Evolutionary conservation across 1,140 invertebrate genomes (phyloP).

Genomic region (Aphelinus atriplicis): DNA sequence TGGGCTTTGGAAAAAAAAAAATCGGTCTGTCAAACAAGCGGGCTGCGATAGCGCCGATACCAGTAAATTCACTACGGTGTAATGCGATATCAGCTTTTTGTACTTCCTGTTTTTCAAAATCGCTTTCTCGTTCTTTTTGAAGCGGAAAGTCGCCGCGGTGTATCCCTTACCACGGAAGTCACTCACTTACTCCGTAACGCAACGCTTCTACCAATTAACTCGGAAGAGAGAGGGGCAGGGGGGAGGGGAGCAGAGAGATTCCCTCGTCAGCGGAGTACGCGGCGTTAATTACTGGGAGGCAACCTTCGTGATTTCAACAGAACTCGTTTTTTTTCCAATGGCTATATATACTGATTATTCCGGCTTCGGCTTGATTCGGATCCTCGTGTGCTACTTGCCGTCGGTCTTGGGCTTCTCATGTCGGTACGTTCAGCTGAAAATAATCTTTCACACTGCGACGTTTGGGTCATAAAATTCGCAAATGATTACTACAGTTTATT

Average conservation of each 20-base stretch:
- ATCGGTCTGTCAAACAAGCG: no score
- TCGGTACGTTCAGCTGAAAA: no score
- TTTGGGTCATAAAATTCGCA: no score
- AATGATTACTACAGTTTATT: no score
- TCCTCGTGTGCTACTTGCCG: no score
- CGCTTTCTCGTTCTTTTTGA: constrained; percentile 15
- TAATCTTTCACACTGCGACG: no score
- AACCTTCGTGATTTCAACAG: constrained; percentile 28
- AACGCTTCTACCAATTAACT: constrained; percentile 33
- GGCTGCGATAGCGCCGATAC: no score
- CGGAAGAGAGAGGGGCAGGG: no score
- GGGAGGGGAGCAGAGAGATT: constrained; percentile 11
- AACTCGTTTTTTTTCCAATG: constrained; percentile 8
- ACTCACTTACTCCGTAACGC: constrained; percentile 4
- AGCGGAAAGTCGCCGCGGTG: constrained; percentile 4
- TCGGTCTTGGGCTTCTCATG: no score
- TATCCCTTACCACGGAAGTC: constrained; percentile 12
- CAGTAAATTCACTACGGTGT: no score
- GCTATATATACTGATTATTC: constrained; percentile 4
- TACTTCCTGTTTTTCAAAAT: constrained; percentile 13
- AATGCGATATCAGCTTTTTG: neutral
- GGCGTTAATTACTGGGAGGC: constrained; percentile 35
- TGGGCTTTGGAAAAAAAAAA: no score
- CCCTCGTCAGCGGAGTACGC: neutral
- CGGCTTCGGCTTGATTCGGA: neutral